These are phyloP conservation scores for Styela clava DNA, from an alignment of 23 tunicate genomes.

Conservation along the genomic window DNA sequence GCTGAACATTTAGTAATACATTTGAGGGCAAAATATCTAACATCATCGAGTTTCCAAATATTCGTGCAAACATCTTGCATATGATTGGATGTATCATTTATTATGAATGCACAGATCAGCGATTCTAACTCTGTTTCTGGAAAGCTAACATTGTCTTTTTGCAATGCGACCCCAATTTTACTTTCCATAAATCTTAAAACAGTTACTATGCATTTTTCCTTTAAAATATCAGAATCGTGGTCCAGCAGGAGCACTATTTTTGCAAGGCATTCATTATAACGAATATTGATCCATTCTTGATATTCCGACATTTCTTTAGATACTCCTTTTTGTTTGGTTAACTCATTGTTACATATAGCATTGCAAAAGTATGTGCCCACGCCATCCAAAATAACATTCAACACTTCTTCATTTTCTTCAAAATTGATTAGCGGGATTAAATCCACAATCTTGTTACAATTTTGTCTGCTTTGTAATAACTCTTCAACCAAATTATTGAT, in stretches of 20 bases:
- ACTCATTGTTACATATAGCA: not conserved
- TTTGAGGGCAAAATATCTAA: conserved; percentile 21
- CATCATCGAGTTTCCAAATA: conserved; percentile 11
- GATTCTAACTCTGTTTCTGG: not conserved
- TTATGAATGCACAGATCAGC: not conserved
- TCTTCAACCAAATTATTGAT: not conserved
- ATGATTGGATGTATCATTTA: not conserved
- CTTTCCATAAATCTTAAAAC: not conserved
- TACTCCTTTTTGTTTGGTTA: not conserved
- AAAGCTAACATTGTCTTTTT: not conserved
- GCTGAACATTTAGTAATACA: conserved; percentile 13
- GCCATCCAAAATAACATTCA: not conserved
- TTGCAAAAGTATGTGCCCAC: not conserved
- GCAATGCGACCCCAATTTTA: not conserved
- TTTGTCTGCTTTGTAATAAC: not conserved
- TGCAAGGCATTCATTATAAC: not conserved
- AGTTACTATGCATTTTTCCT: not conserved
- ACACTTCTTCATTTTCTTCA: not conserved
- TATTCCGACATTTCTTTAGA: not conserved
- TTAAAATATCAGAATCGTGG: not conserved
- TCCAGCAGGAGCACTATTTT: not conserved
- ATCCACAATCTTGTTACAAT: conserved; percentile 5
- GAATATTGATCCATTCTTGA: not conserved
- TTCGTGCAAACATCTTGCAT: not conserved
- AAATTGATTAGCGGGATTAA: not conserved